phyloP scores from a whole-genome alignment of 2,888 invertebrate genomes.

The Zelleria hepariella region DNA sequence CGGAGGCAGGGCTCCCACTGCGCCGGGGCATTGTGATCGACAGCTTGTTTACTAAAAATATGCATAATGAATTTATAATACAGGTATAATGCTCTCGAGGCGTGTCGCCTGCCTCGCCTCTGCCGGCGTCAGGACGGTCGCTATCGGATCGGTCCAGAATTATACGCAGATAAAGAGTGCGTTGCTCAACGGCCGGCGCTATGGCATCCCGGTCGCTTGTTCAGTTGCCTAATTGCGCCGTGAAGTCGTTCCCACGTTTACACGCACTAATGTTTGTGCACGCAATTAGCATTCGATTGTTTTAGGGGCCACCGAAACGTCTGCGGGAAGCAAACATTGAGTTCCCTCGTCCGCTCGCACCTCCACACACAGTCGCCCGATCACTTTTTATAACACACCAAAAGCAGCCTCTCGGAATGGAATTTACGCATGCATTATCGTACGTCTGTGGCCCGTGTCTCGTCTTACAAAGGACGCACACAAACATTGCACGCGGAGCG shows the following conservation, averaged over 20 bases:
- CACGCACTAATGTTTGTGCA: slow-evolving; percentile 63
- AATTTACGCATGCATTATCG: slow-evolving; percentile 23
- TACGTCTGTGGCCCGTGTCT: not conserved
- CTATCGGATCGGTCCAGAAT: not conserved
- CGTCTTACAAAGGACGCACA: slow-evolving; percentile 3
- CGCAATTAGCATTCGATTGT: slow-evolving; percentile 70
- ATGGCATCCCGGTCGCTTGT: slow-evolving; percentile 4
- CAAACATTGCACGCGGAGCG: slow-evolving; percentile 11
- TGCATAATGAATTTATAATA: slow-evolving; percentile 73
- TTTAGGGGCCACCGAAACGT: slow-evolving; percentile 66
- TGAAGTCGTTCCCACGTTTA: slow-evolving; percentile 66
- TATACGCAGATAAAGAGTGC: not conserved
- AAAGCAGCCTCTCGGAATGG: slow-evolving; percentile 6
- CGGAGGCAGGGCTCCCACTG: slow-evolving; percentile 59
- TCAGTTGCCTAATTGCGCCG: slow-evolving; percentile 49
- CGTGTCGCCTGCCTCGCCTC: slow-evolving; percentile 36
- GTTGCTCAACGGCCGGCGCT: not conserved
- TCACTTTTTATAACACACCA: slow-evolving; percentile 5
- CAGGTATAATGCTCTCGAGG: slow-evolving; percentile 28
- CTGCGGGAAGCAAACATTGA: slow-evolving; percentile 58
- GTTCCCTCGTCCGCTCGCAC: slow-evolving; percentile 26
- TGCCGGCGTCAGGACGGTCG: slow-evolving; percentile 20
- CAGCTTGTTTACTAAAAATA: slow-evolving; percentile 73
- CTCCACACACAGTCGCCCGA: not conserved
- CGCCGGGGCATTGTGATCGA: slow-evolving; percentile 66